These are phyloP conservation scores for Drosophila orena DNA, from an alignment of 1,140 invertebrate genomes.

Conservation along the genomic window DNA sequence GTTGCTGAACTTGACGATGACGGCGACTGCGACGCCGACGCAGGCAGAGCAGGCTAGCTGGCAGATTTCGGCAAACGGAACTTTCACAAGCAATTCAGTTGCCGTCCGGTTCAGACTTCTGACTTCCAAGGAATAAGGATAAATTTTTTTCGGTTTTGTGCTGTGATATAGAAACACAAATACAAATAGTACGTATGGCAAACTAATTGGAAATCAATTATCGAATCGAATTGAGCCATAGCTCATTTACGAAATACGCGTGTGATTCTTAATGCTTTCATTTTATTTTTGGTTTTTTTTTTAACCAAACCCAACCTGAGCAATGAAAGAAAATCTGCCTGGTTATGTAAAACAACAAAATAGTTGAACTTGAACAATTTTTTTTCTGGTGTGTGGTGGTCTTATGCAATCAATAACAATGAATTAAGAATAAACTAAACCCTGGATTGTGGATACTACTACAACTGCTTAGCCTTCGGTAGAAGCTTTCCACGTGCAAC, in stretches of 20 bases:
- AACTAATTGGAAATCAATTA: conserved; percentile 28
- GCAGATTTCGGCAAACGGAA: conserved; percentile 25
- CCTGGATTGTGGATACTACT: conserved; percentile 22
- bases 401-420: conserved; percentile 67
- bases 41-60: conserved; percentile 66
- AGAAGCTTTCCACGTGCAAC: conserved; percentile 45
- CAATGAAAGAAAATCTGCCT: conserved; percentile 14
- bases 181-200: conserved; percentile 79
- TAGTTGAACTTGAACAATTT: conserved; percentile 43
- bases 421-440: conserved; percentile 10
- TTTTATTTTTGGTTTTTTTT: conserved; percentile 2
- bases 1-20: conserved; percentile 67
- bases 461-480: conserved; percentile 21
- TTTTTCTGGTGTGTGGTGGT: conserved; percentile 33
- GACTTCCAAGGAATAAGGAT: conserved; percentile 77
- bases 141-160: conserved; percentile 80
- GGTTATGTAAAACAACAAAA: conserved; percentile 40
- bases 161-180: conserved; percentile 80
- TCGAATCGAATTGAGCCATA: conserved; percentile 2
- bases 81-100: conserved; percentile 82
- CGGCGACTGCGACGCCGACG: conserved; percentile 20
- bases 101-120: conserved; percentile 83
- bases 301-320: not conserved
- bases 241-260: conserved; percentile 13
- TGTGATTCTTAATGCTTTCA: conserved; percentile 10